Percentiles rank a stretch among this genome's conserved stretches.
phyloP scores from a whole-genome alignment of 2,113 vertebrate species.

The Abramis brama region DNA sequence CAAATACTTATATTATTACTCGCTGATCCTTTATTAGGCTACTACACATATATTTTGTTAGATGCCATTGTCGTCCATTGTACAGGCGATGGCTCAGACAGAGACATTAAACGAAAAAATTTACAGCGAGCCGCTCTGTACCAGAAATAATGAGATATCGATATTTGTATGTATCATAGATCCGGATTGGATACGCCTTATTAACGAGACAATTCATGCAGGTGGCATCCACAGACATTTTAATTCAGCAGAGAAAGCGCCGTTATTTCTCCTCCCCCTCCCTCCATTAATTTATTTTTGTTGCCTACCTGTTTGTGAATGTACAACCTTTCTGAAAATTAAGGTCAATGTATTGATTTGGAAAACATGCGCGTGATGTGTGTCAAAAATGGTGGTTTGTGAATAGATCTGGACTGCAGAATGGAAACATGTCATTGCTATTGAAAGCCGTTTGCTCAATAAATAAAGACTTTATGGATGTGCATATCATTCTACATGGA shows the following conservation, averaged over 20 bases:
- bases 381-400: slow-evolving; percentile 34
- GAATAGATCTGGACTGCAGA: slow-evolving; percentile 23
- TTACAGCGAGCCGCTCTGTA: neutral
- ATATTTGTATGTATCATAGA: neutral
- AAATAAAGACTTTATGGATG: slow-evolving; percentile 18
- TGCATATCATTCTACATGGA: neutral
- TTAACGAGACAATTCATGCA: slow-evolving; percentile 35
- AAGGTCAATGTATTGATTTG: slow-evolving; percentile 25
- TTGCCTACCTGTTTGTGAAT: slow-evolving; percentile 34
- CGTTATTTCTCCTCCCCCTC: slow-evolving; percentile 20
- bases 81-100: neutral
- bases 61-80: slow-evolving; percentile 13
- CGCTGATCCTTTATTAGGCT: neutral
- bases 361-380: neutral
- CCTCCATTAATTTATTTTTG: slow-evolving; percentile 24
- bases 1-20: slow-evolving; percentile 43
- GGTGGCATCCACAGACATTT: slow-evolving; percentile 38
- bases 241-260: slow-evolving; percentile 12
- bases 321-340: slow-evolving; percentile 20
- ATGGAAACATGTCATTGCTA: slow-evolving; percentile 34
- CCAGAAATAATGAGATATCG: slow-evolving; percentile 7
- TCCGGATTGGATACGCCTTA: slow-evolving; percentile 21
- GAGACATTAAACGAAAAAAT: slow-evolving; percentile 20
- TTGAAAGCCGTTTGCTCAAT: neutral
- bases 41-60: neutral